These are phyloP conservation scores for Zonotrichia albicollis DNA, from an alignment of 2,797 vertebrate species.

Conservation along the genomic window DNA sequence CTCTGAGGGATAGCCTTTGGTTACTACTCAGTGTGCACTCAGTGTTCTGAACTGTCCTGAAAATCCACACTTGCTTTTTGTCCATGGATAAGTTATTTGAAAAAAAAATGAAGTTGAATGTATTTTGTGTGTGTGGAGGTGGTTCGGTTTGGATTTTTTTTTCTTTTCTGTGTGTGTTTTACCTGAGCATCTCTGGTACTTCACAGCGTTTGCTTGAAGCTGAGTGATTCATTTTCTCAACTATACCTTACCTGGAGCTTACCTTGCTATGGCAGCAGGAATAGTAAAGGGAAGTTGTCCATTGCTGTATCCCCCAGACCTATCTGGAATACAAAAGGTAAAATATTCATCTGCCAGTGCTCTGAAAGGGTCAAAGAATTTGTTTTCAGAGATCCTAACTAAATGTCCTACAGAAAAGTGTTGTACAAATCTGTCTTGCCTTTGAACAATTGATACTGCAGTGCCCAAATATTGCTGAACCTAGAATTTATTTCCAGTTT, in stretches of 20 bases:
- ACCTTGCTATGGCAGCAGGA: not conserved
- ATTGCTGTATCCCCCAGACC: not conserved
- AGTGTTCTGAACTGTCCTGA: not conserved
- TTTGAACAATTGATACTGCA: not conserved
- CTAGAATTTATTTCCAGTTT: not conserved
- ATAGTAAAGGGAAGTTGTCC: not conserved
- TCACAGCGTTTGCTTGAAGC: not conserved
- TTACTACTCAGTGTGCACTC: not conserved
- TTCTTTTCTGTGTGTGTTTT: not conserved
- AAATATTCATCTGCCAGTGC: not conserved
- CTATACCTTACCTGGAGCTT: not conserved
- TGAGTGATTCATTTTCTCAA: not conserved
- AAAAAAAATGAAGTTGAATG: not conserved
- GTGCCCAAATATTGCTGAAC: not conserved
- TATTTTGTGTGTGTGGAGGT: no score
- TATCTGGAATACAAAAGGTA: not conserved
- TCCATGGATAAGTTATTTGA: not conserved
- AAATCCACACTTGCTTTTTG: not conserved
- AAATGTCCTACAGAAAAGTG: not conserved
- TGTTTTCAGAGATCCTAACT: not conserved
- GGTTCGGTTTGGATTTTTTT: not conserved
- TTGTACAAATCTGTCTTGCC: not conserved
- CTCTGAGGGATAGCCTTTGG: not conserved
- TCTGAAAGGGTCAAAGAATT: not conserved
- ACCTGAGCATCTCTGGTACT: not conserved